Evolutionary conservation across 2,888 invertebrate species (phyloP).

Genomic region (Endotricha flammealis): DNA sequence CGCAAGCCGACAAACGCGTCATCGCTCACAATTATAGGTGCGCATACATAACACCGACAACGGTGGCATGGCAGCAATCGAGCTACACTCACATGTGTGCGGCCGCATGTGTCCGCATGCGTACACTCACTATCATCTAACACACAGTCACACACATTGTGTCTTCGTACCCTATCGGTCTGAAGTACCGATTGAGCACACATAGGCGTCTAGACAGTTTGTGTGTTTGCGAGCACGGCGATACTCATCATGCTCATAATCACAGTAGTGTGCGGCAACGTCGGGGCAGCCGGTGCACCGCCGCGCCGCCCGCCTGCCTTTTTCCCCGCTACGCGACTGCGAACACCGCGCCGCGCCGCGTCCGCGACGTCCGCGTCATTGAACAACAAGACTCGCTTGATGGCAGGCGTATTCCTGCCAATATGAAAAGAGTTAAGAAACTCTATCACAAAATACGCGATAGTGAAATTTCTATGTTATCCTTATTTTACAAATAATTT

Average conservation of each 20-base stretch:
- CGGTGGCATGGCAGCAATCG: slow-evolving; percentile 70
- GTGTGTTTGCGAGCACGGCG: slow-evolving; percentile 45
- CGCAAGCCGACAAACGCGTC: slow-evolving; percentile 75
- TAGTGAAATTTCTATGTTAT: slow-evolving; percentile 73
- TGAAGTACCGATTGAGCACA: slow-evolving; percentile 58
- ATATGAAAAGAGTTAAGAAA: slow-evolving; percentile 72
- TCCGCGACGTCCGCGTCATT: slow-evolving; percentile 77
- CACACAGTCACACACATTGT: slow-evolving; percentile 49
- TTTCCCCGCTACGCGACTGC: slow-evolving; percentile 72
- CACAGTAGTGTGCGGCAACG: slow-evolving; percentile 61
- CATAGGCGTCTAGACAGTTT: slow-evolving; percentile 65
- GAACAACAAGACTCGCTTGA: slow-evolving; percentile 77
- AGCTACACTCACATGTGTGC: slow-evolving; percentile 60
- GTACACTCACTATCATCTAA: slow-evolving; percentile 48
- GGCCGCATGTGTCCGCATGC: slow-evolving; percentile 46
- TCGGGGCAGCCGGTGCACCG: slow-evolving; percentile 75
- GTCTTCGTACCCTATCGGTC: slow-evolving; percentile 42
- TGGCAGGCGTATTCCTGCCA: slow-evolving; percentile 75
- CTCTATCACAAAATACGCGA: slow-evolving; percentile 70
- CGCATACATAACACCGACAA: slow-evolving; percentile 57
- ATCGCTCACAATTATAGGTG: slow-evolving; percentile 72
- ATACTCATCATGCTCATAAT: slow-evolving; percentile 34
- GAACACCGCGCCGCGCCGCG: slow-evolving; percentile 68
- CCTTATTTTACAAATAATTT: slow-evolving; percentile 67
- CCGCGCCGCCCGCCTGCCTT: slow-evolving; percentile 55